Evolutionary conservation across 2,888 invertebrate genomes (phyloP).

Genomic region (Acleris sparsana): DNA sequence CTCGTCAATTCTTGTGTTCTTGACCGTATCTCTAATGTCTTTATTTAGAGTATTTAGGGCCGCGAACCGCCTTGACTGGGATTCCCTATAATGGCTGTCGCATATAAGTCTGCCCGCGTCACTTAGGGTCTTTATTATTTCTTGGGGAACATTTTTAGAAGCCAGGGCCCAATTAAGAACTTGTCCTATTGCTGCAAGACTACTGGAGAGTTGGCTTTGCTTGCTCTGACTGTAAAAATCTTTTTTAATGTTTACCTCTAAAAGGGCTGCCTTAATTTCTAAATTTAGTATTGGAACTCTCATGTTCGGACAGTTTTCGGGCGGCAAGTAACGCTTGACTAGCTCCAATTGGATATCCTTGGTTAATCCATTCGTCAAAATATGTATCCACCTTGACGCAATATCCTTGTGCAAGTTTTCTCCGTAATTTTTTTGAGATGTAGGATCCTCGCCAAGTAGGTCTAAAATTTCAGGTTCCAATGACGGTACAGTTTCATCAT

Average conservation of each 20-base stretch:
- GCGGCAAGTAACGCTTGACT: constrained; percentile 32
- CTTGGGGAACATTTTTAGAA: no score
- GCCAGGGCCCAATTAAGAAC: no score
- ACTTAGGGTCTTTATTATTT: no score
- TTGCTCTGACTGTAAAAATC: no score
- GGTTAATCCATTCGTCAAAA: constrained; percentile 26
- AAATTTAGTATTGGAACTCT: constrained; percentile 37
- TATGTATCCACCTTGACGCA: constrained; percentile 26
- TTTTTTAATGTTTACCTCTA: constrained; percentile 25
- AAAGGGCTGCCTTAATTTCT: constrained; percentile 37
- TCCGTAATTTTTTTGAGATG: constrained; percentile 3
- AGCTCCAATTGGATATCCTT: constrained; percentile 20
- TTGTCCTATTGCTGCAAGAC: no score
- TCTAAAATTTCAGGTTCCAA: constrained; percentile 3
- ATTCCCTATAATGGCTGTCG: background rate
- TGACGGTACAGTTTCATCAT: no score
- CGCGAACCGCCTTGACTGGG: constrained; percentile 24
- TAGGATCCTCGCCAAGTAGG: constrained; percentile 15
- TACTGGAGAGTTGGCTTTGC: no score
- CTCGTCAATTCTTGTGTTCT: constrained; percentile 31
- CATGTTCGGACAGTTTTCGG: constrained; percentile 38
- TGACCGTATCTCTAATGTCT: constrained; percentile 23
- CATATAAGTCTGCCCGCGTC: no score
- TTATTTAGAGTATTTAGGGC: constrained; percentile 31
- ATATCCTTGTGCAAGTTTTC: constrained; percentile 27